Evolutionary conservation across 1,140 invertebrate genomes (phyloP), one percentile per base, ranked within the genome.

Genomic region (Drosophila ironensis): DNA sequence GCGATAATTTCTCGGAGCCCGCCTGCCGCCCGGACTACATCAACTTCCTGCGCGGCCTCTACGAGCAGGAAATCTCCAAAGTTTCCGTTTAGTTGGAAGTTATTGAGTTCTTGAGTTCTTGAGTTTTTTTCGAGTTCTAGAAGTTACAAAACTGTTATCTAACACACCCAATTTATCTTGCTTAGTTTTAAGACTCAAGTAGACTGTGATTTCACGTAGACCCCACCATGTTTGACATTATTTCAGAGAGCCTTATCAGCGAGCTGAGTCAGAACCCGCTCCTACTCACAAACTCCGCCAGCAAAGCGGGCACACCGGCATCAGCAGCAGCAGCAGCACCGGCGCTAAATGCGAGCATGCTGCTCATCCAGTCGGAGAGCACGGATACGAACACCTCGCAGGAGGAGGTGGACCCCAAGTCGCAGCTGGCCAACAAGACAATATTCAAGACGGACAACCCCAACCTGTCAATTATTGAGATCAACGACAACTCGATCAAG

Each of bases 391-490:
- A 89, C 47, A 72, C 82, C 28, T 89, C 87, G 37, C 87, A 89
- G 61, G 88, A 89, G 30, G 88, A 89, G 50, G 88, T 89, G 8
- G 88, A 89, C 59, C 88, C 88, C 11, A 89, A 89, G 53, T 89
- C 88, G 9, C 86, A 89, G 52, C 54, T 89, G 71, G 88, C 88
- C 54, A 89, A 89, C 64, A 89, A 88, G 87, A 88, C 88, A 88
- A 88, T 89, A 88, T 89, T 89, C 28, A 89, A 88, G 67, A 72
- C 66, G 38, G 75, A 82, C 82, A 89, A 89, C 74, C 88, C 88
- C 44, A 77, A 89, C 67, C 77, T 89, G 88, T 89, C 88, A 89
- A 89, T 89, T 89, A 89, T 89, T 77, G 88, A 89, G 59, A 89
- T 89, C 24, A 89, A 81, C 50, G 78, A 89, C 44, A 88, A 87